Percentiles rank a stretch among this genome's conserved stretches.
Conservation (phyloP, 2,113 vertebrate species). For the Alexandromys fortis region DNA sequence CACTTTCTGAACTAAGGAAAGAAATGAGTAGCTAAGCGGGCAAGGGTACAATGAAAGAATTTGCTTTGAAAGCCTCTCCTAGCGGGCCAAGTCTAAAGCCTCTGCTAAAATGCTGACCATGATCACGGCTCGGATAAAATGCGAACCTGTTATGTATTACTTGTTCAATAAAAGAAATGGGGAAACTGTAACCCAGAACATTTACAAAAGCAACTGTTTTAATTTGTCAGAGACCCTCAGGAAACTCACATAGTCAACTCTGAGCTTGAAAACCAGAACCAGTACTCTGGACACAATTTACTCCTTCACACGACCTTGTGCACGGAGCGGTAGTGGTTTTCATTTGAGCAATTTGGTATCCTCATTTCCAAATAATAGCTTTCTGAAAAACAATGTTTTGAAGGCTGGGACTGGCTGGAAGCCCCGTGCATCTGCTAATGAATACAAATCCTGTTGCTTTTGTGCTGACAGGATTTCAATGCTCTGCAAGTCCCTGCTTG, state of each 20-base stretch:
- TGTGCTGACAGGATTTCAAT: neutral
- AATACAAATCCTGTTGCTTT: neutral
- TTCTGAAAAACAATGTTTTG: neutral
- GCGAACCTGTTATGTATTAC: neutral
- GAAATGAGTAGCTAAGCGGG: neutral
- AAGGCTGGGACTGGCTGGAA: neutral
- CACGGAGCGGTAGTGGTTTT: neutral
- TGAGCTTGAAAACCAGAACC: neutral
- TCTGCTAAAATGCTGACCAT: neutral
- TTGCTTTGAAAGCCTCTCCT: neutral
- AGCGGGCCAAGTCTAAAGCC: neutral
- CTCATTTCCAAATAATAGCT: constrained; percentile 38
- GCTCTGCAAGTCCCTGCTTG: neutral
- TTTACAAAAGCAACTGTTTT: neutral
- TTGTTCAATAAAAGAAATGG: neutral
- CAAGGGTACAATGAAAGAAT: neutral
- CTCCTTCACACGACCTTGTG: neutral
- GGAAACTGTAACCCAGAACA: neutral
- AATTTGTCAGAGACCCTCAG: neutral
- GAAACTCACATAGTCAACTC: neutral
- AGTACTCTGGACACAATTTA: neutral
- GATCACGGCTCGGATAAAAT: neutral
- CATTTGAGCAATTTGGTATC: neutral
- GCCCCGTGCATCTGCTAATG: neutral
- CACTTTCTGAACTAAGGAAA: neutral